Base-by-base conservation (phyloP, 2,113 vertebrate genomes). In the Oreotrochilus melanogaster region DNA sequence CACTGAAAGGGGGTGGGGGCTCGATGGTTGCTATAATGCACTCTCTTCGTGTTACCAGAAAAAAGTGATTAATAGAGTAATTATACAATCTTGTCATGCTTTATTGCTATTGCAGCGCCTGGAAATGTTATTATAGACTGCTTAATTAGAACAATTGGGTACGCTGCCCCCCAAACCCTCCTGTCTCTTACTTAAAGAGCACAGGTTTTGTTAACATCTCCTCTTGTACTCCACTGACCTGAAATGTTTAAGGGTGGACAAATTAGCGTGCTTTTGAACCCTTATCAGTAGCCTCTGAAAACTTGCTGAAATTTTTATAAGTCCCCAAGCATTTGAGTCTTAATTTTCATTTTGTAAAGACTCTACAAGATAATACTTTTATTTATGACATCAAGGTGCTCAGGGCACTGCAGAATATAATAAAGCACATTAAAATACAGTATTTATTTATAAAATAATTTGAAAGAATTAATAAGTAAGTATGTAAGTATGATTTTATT, bases 321-420 rank as follows among this genome's bases (percentile, higher is more conserved):
- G 43, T 76, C 84, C 85, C 84, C 54, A 67, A 93, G 88, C 65
- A 88, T 92, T 95, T 78, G 80, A 86, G 72, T 78, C 94, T 86
- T 97, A 42, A 88, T 97, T 95, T 91, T 93, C 57, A 48, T 76
- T 82, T 71, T 79, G 75, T 18, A 28, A 89, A 78, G 50, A 37
- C 60, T 91, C 53, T 33, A 53, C 30, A 30, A 80, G 76, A 86
- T 53, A 86, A 78, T 87, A 80, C 43, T 94, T 89, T 84, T 86
- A 89, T 93, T 95, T 95, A 90, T 93, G 54, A 96, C 86, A 53
- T 58, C 61, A 92, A 95, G 88, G 71, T 92, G 60, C 65, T 95
- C 65, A 89, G 47, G 71, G 88, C 86, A 81, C 31, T 31, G n/a
- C 18, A 90, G 31, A 93, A 91, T 79, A 88, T 86, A 94, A 95